Percentiles rank a stretch among this genome's conserved stretches.
Evolutionary conservation across 2,888 invertebrate species (phyloP).

Genomic region (Tenthredo livida): DNA sequence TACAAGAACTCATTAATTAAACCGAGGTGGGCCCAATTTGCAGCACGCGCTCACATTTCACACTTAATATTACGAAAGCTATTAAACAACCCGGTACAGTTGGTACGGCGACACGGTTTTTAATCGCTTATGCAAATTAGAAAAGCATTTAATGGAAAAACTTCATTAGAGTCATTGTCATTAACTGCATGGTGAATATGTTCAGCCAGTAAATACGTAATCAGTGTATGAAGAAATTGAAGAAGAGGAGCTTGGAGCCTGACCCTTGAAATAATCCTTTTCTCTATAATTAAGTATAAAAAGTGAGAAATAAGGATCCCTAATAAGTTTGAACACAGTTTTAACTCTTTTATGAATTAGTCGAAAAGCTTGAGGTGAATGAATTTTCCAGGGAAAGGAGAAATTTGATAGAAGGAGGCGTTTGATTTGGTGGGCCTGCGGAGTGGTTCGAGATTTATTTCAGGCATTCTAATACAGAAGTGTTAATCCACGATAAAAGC

Average conservation of each 20-base stretch:
- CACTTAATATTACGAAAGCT: not conserved
- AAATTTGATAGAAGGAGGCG: not conserved
- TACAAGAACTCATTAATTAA: constrained; percentile 43
- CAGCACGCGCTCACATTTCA: constrained; percentile 36
- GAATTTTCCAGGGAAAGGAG: not conserved
- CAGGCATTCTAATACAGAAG: constrained; percentile 52
- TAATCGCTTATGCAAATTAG: constrained; percentile 34
- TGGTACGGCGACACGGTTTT: not conserved
- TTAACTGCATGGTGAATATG: not conserved
- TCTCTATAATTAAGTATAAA: not conserved
- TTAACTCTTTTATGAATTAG: not conserved
- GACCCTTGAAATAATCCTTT: not conserved
- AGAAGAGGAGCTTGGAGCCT: not conserved
- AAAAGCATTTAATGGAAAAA: constrained; percentile 25
- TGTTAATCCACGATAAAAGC: constrained; percentile 53
- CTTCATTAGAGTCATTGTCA: not conserved
- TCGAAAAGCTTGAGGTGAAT: not conserved
- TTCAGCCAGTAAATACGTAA: not conserved
- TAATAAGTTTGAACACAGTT: not conserved
- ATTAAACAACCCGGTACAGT: constrained; percentile 4
- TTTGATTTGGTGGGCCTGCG: constrained; percentile 22
- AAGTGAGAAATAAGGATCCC: not conserved
- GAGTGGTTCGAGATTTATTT: constrained; percentile 42
- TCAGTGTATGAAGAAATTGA: not conserved
- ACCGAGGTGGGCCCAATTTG: constrained; percentile 30